Evolutionary conservation across 2,888 invertebrate species (phyloP), one percentile per base, ranked within the genome.

Genomic region (Gerris lacustris): DNA sequence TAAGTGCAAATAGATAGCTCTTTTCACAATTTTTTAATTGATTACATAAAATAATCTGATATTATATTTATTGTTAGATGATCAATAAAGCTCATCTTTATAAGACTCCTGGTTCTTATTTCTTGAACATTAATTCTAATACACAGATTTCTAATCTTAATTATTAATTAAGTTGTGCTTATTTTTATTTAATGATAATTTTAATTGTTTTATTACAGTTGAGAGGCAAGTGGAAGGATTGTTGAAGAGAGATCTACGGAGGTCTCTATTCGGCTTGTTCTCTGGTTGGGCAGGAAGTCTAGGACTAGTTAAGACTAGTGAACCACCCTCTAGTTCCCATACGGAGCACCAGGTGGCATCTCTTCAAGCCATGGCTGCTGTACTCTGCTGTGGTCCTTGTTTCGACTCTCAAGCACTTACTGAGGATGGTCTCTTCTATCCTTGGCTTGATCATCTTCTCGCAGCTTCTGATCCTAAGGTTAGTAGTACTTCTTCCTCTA

Each of bases 361-460:
- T 9, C 80, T 88, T 69, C 85, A 95, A 84, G 97, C 98, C 2
- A 96, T 98, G 93, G 94, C 96, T 73, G 92, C 96, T 9, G 84
- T 99, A 44, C 85, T 98, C 2, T 96, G 96, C 79, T 97, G 97
- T 80, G 99, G 99, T 0, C 91, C 96, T 0, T 93, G 95, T 77
- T 98, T 97, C 80, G 93, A 96, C 77, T 86, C 90, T 0, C 85
- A 86, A 67, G 90, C 90, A 45, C 82, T 94, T 55, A 88, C 90
- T 7, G 96, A 96, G 79, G 97, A 97, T 78, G 96, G 96, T 67
- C 87, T 91, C 6, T 77, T 85, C n/a, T 98, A 96, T 80, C 88
- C 91, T 70, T 98, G 97, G 97, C 84, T 99, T 70, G 93, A 95
- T 81, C 87, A 91, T 76, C 86, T 99, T 79, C 83, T 99, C 7